Evolutionary conservation across 2,113 vertebrate species (phyloP), one percentile per base, ranked within the genome.

Genomic region (Myrmophylax atrothorax): DNA sequence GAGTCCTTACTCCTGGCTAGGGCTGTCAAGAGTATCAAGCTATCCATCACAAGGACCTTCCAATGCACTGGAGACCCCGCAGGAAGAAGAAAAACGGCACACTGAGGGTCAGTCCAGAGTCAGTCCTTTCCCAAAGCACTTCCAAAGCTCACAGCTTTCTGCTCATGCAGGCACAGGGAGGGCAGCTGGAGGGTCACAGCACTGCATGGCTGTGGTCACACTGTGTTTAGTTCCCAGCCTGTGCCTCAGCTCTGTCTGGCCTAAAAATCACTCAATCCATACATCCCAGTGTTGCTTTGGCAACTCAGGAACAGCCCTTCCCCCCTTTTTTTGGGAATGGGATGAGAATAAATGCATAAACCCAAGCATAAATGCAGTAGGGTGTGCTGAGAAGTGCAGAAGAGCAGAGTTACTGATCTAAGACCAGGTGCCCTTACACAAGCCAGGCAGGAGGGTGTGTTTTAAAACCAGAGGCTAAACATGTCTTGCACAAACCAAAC

Each of bases 311-410:
- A 58, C 12, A 63, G 38, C 19, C 26, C 26, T 14, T 7, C 9
- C 33, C 1, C 2, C 16, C 8, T 20, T 20, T 64, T 19, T 1
- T 0, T 5, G 31, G 29, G 24, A 42, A 4, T 0, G 0, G 46
- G 55, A 35, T 7, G 5, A n/a, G 31, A 44, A 70, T 18, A 84
- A 69, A 84, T 31, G 17, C 52, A 23, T 33, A 67, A 63, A 53
- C 33, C 47, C 56, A 56, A 47, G 63, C 20, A 62, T 19, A 49
- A 74, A 62, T 19, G 56, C 67, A 38, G 14, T 2, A 11, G 19
- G 35, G 19, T 26, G 67, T 31, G 42, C 40, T 56, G 29, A 35
- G 13, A 44, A 83, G 12, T 4, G 5, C 28, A 63, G 55, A 56
- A 23, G 37, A 62, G 24, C 60, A 62, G 42, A 0, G 18, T 40